Evolutionary conservation across 2,113 vertebrate species (phyloP).

Genomic region (Mesembrinibis cayennensis): DNA sequence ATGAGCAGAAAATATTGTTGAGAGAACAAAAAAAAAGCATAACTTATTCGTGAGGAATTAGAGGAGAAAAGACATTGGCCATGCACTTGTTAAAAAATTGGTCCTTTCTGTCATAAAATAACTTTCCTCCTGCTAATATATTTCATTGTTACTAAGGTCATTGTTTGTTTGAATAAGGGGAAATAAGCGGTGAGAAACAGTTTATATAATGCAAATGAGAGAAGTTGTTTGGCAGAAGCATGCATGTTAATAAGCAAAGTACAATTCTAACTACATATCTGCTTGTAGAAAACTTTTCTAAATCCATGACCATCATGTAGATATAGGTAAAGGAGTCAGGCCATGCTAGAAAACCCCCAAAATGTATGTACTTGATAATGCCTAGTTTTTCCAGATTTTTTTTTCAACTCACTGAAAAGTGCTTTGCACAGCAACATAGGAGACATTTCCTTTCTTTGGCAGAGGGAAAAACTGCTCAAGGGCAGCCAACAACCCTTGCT

Average conservation of each 20-base stretch:
- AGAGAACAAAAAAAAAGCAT: not conserved
- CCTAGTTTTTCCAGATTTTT: not conserved
- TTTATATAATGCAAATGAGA: constrained; percentile 17
- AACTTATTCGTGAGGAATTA: not conserved
- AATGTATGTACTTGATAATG: not conserved
- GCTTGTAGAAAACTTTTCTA: not conserved
- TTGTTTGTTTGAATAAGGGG: constrained; percentile 1
- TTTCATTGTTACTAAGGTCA: constrained; percentile 24
- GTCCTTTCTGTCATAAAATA: constrained; percentile 5
- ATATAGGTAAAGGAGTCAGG: not conserved
- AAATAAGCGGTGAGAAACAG: constrained; percentile 22
- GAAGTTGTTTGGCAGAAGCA: not conserved
- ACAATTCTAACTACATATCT: not conserved
- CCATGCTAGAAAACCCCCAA: not conserved
- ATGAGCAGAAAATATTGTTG: not conserved
- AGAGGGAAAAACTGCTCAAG: not conserved
- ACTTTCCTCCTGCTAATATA: not conserved
- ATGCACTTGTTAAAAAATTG: not conserved
- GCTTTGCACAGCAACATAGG: not conserved
- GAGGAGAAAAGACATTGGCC: not conserved
- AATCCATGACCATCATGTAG: not conserved
- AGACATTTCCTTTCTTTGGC: not conserved
- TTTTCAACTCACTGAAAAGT: not conserved
- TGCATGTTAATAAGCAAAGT: not conserved
- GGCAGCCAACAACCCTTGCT: not conserved